These are phyloP conservation scores for Cassiopea xamachana DNA, from an alignment of 30 jellyfish, hydroid and myxozoan species.

Conservation along the genomic window DNA sequence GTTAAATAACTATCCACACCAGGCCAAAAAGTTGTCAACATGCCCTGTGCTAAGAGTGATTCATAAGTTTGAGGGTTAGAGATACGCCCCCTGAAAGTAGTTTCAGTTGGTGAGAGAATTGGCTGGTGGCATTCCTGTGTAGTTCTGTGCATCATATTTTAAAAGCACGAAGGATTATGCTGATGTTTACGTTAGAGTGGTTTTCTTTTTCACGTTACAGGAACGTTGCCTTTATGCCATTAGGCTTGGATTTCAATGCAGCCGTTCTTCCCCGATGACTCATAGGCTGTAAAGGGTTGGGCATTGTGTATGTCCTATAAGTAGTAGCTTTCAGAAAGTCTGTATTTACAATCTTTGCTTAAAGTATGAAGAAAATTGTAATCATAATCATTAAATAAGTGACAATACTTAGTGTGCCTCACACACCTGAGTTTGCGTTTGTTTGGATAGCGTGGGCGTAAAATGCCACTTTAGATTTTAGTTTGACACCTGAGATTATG, in stretches of 20 bases:
- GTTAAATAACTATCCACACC: too few species aligned
- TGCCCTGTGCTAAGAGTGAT: neutral
- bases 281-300: neutral
- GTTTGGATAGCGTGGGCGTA: too few species aligned
- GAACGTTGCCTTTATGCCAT: neutral
- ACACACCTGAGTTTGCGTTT: too few species aligned
- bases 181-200: neutral
- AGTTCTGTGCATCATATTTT: too few species aligned
- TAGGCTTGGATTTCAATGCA: neutral
- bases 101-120: neutral
- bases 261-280: neutral
- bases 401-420: too few species aligned
- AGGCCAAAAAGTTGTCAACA: neutral
- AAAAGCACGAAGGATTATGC: neutral
- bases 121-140: neutral
- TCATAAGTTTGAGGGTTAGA: neutral
- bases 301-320: too few species aligned
- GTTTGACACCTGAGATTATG: too few species aligned
- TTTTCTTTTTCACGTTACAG: neutral
- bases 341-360: too few species aligned
- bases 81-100: neutral
- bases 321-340: too few species aligned
- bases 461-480: too few species aligned
- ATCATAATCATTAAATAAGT: too few species aligned
- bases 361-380: too few species aligned